Evolutionary conservation across 2,888 invertebrate species (phyloP), one percentile per base, ranked within the genome.

Genomic region (Troides helena): DNA sequence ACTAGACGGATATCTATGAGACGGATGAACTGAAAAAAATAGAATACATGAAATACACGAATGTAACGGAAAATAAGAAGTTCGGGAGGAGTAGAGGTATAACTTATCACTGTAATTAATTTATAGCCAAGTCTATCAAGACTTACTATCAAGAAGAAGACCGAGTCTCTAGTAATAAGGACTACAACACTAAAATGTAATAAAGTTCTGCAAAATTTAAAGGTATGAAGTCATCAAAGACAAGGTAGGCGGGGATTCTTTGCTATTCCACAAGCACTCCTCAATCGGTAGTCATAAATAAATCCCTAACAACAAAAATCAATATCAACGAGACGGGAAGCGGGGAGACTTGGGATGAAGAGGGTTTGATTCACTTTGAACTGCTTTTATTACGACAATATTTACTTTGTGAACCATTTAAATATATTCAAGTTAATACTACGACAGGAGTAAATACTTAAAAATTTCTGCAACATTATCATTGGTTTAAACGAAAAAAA

Each of bases 231-330:
- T 30, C 39, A 39, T 39, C 23, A 65, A n/a, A 53, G 70, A 62
- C 63, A 56, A 23, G 50, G 30, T 8, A 25, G 43, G 56, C 23
- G 23, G 36, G 23, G 36, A 23, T 36, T 58, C 46, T 25, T 61
- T 57, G n/a, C 17, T 46, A 50, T 66, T 58, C 65, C 59, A 6
- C 71, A 64, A 63, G 63, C 68, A 65, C 62, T 68, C 58, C 68
- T 59, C 68, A 62, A 53, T 53, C 68, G 67, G 65, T 58, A 79
- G 77, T 79, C 87, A 86, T 87, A 87, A 89, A 89, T 89, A 89
- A 88, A 88, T 87, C 87, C 84, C 80, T 83, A 83, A 86, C 89
- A 84, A 87, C 85, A 85, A 84, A 87, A 89, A 90, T 90, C 90
- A 88, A 90, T 90, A 90, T 84, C 80, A 76, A 73, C 72, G 80